Evolutionary conservation across 2,797 vertebrate species (phyloP).

Genomic region (Lateolabrax maculatus): DNA sequence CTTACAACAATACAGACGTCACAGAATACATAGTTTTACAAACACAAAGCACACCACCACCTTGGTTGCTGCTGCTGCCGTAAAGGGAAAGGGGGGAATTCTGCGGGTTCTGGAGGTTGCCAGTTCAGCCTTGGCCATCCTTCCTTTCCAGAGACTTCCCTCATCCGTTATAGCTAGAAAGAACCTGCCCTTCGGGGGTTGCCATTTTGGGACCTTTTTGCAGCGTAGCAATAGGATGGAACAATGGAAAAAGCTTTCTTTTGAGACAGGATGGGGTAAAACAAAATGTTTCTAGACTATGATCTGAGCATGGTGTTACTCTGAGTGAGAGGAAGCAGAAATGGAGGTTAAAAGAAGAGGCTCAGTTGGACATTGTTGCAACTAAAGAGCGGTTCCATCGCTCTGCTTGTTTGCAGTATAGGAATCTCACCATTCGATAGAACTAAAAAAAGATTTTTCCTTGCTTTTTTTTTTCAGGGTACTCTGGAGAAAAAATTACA

Average conservation of each 20-base stretch:
- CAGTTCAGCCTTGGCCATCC: conserved; percentile 61
- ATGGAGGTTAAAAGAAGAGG: conserved; percentile 46
- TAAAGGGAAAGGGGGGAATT: conserved; percentile 45
- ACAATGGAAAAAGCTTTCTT: conserved; percentile 49
- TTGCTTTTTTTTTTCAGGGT: conserved; percentile 79
- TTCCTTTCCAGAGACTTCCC: conserved; percentile 49
- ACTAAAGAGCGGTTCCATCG: conserved; percentile 52
- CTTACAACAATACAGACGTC: conserved; percentile 90
- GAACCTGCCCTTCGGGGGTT: conserved; percentile 63
- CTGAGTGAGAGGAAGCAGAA: conserved; percentile 50
- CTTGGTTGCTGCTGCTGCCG: conserved; percentile 72
- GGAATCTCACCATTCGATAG: conserved; percentile 59
- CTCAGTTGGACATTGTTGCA: conserved; percentile 56
- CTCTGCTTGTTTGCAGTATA: conserved; percentile 54
- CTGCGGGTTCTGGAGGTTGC: conserved; percentile 58
- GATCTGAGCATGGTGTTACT: conserved; percentile 60
- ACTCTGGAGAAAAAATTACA: conserved; percentile 91
- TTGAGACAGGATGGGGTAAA: conserved; percentile 61
- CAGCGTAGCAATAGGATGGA: conserved; percentile 68
- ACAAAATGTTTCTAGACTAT: conserved; percentile 57
- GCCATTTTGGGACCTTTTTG: conserved; percentile 53
- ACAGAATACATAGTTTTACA: conserved; percentile 91
- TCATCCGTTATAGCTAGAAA: conserved; percentile 55
- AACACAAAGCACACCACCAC: conserved; percentile 88
- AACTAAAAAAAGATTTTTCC: conserved; percentile 62